Base-by-base conservation (phyloP, 2,113 vertebrate species). In the Meriones unguiculatus region DNA sequence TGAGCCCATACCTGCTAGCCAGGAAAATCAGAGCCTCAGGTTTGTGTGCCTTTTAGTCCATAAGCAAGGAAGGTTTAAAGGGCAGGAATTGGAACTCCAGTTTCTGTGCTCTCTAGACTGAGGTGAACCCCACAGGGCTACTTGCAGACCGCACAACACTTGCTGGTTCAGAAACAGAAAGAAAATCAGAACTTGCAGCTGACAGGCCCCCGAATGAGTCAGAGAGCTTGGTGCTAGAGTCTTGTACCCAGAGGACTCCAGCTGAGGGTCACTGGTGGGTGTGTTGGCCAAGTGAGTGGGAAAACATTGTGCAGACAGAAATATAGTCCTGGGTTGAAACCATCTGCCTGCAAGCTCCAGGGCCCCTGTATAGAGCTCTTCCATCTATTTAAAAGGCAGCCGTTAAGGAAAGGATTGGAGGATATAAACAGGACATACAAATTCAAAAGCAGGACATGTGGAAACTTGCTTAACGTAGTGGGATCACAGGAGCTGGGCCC, bases 201-300 rank as follows among this genome's bases (percentile, higher is more conserved):
- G 2, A 65, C 25, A 32, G 46, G 81, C 52, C 10, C 28, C 73
- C 3, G 0, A 6, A 22, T 41, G 22, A 73, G 35, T 9, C 52
- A 77, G 90, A 28, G 73, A 78, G 46, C 46, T 54, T 14, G 14
- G 1, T 57, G 70, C 91, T 46, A 17, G 28, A 87, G 24, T 50
- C 41, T 38, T 9, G 6, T 22, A 28, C 4, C 4, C 0, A 4
- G 72, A 35, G 1, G 1, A 24, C 87, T 73, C 78, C 0, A 1
- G 4, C 30, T 30, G 64, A 90, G n/a, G n/a, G 38, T 72, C 65
- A 30, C 10, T 32, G 15, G 59, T 18, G 41, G 65, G 50, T 41
- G 77, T 65, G 77, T 6, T 57, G 50, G 69, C 93, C 0, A 0
- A 54, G 84, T 20, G 10, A 62, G 52, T 18, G 59, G 70, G 32